Percentiles rank a stretch among this genome's conserved stretches.
These are phyloP conservation scores for Oreochromis niloticus DNA, from an alignment of 2,113 vertebrate genomes.

Conservation along the genomic window DNA sequence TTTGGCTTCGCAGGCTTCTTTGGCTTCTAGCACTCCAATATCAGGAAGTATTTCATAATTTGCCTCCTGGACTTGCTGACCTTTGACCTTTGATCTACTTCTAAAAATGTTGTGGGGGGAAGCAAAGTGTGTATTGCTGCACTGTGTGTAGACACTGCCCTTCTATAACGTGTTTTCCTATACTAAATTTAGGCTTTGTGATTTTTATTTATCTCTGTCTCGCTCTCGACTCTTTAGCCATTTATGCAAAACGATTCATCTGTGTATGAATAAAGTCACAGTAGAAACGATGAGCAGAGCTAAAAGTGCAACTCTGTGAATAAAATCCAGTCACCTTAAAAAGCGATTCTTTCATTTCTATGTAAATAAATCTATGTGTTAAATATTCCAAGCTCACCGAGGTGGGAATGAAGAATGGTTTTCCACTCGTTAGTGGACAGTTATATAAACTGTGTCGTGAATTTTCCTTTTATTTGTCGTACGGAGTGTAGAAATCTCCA, in stretches of 20 bases:
- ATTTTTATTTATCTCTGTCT: not conserved
- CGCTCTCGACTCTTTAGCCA: not conserved
- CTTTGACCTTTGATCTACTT: not conserved
- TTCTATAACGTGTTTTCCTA: not conserved
- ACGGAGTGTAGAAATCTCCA: not conserved
- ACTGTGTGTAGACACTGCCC: not conserved
- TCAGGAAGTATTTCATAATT: not conserved
- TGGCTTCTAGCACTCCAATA: accelerated
- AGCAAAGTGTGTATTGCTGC: not conserved
- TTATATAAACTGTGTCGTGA: not conserved
- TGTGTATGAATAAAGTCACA: not conserved
- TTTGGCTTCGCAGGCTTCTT: accelerated
- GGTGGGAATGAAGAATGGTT: not conserved
- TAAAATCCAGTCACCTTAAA: not conserved
- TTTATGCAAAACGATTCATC: not conserved
- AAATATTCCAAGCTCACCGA: not conserved
- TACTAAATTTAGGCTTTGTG: accelerated
- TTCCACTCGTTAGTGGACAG: not conserved
- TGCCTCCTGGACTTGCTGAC: not conserved
- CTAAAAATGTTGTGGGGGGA: not conserved
- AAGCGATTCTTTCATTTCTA: not conserved
- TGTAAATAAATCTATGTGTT: not conserved
- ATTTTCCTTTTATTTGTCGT: not conserved
- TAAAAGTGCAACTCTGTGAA: not conserved
- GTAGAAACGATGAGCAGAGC: not conserved